These are phyloP conservation scores for Pseudopipra pipra DNA, from an alignment of 2,113 vertebrate genomes.

Conservation along the genomic window DNA sequence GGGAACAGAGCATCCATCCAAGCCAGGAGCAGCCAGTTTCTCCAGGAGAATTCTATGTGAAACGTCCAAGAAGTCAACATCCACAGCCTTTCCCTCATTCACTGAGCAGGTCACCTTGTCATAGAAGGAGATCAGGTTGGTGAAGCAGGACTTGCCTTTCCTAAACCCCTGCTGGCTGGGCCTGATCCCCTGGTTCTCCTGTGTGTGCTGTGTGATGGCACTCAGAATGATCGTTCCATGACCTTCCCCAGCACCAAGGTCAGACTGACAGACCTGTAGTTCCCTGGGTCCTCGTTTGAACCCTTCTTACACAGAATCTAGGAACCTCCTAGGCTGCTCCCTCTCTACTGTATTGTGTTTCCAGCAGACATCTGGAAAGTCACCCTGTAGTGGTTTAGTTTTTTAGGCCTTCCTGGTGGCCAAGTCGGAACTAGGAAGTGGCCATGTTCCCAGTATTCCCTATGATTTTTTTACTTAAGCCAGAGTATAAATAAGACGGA, in stretches of 20 bases:
- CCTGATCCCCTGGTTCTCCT: not conserved
- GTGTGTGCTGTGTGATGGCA: rapidly evolving
- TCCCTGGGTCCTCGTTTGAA: not conserved
- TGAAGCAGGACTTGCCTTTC: not conserved
- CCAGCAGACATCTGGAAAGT: not conserved
- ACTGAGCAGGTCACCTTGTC: not conserved
- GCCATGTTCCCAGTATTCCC: no score
- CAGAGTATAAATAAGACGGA: no score
- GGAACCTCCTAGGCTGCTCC: not conserved
- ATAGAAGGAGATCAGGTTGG: not conserved
- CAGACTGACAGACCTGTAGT: not conserved
- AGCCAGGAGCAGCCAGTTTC: not conserved
- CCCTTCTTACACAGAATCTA: not conserved
- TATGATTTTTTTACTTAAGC: no score
- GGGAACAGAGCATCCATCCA: not conserved
- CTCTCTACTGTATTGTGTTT: not conserved
- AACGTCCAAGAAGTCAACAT: not conserved
- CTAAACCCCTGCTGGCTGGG: not conserved
- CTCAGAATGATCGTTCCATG: not conserved
- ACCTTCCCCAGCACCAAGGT: not conserved
- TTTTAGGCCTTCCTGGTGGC: no score
- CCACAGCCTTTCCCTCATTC: no score
- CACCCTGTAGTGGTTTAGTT: not conserved
- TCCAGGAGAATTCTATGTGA: not conserved
- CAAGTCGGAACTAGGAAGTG: no score